These are phyloP conservation scores for Pteronotus mesoamericanus DNA, from an alignment of 2,797 vertebrate genomes.

Conservation along the genomic window DNA sequence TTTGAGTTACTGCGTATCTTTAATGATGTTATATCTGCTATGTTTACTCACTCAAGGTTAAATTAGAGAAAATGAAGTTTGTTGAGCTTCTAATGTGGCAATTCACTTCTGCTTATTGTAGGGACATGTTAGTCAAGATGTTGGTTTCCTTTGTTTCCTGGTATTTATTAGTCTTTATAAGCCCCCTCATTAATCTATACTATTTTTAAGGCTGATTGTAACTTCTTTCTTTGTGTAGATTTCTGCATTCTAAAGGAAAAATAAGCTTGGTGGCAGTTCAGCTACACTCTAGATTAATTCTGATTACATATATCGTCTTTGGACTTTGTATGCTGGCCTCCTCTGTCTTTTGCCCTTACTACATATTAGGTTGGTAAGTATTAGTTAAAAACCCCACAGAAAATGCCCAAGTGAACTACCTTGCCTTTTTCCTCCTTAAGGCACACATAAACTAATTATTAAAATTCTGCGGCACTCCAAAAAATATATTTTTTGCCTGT, in stretches of 20 bases:
- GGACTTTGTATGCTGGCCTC: background rate
- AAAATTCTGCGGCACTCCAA: background rate
- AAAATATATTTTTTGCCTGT: background rate
- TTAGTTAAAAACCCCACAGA: slow-evolving; percentile 3
- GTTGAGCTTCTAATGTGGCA: background rate
- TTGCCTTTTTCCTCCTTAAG: background rate
- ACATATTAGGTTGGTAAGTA: background rate
- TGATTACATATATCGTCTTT: background rate
- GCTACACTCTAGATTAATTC: background rate
- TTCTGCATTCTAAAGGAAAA: slow-evolving; percentile 20
- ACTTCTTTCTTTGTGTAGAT: slow-evolving; percentile 23
- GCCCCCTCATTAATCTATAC: background rate
- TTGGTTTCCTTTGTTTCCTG: background rate
- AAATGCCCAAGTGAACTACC: background rate
- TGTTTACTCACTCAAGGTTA: background rate
- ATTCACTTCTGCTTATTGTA: background rate
- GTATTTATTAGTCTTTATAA: background rate
- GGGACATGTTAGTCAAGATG: background rate
- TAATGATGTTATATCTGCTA: background rate
- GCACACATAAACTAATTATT: background rate
- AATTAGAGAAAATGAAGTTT: background rate
- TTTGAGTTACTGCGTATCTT: slow-evolving; percentile 16
- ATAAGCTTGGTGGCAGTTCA: background rate
- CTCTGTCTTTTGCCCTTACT: background rate
- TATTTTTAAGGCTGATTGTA: background rate